These are phyloP conservation scores for Motacilla alba DNA, from an alignment of 2,113 vertebrate species.

Conservation along the genomic window DNA sequence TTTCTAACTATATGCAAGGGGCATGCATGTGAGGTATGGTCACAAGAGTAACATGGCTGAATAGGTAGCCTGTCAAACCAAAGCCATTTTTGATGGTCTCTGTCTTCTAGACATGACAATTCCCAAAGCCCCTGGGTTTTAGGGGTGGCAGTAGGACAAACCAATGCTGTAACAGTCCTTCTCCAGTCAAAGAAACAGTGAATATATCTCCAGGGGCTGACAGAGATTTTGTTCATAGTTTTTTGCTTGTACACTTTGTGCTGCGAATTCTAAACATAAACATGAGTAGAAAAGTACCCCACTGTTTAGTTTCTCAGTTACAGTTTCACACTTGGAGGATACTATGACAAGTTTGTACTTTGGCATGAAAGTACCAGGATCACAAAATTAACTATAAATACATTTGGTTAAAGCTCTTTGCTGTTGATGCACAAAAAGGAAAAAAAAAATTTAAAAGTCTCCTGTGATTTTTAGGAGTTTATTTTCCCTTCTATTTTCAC, in stretches of 20 bases:
- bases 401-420: background rate
- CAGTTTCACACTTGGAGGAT: background rate
- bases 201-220: background rate
- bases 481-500: background rate
- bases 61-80: background rate
- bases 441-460: background rate
- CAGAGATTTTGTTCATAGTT: background rate
- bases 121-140: background rate
- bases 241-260: background rate
- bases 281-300: background rate
- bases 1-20: background rate
- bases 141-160: background rate
- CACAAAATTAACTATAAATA: constrained; percentile 10
- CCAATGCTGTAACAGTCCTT: background rate
- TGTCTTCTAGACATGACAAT: background rate
- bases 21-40: background rate
- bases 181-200: background rate
- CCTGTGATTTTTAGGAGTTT: background rate
- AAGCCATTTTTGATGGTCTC: background rate
- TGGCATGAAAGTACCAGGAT: background rate
- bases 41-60: background rate
- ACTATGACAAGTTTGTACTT: constrained; percentile 8
- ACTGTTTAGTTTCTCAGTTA: background rate
- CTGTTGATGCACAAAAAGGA: background rate
- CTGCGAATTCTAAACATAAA: background rate